Conservation (phyloP, 2,888 invertebrate species). For the Chaitophorus viminalis region DNA sequence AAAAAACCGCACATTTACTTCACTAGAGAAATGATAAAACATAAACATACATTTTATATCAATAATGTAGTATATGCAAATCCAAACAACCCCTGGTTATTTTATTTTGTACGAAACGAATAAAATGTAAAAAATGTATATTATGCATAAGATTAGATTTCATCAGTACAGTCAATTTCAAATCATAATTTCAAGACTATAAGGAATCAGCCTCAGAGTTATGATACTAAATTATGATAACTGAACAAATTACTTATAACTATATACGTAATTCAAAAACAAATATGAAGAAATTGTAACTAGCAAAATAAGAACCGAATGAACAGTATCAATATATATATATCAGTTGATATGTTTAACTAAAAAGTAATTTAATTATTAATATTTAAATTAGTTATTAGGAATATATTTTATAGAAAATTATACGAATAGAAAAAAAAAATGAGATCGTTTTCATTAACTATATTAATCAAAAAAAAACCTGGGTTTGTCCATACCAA, state of each 20-base stretch:
- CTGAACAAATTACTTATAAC: not conserved
- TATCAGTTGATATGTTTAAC: not conserved
- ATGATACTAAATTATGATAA: not conserved
- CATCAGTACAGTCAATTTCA: not conserved
- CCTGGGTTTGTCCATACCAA: constrained; percentile 10
- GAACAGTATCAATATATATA: not conserved
- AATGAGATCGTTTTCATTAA: not conserved
- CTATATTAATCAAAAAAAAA: not conserved
- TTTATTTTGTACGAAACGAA: not conserved
- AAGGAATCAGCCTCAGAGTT: constrained; percentile 31
- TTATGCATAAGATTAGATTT: no score
- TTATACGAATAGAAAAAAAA: not conserved
- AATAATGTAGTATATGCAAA: not conserved
- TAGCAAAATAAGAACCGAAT: not conserved
- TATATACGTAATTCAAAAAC: not conserved
- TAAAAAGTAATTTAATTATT: not conserved
- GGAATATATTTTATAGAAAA: not conserved
- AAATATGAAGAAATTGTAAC: not conserved
- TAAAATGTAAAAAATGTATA: not conserved
- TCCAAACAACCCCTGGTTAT: not conserved
- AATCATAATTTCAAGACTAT: constrained; percentile 34
- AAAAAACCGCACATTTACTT: not conserved
- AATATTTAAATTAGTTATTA: constrained; percentile 13
- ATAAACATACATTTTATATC: no score
- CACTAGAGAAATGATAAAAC: not conserved